These are phyloP conservation scores for Microplitis manilae DNA, from an alignment of 2,888 invertebrate genomes.

Conservation along the genomic window DNA sequence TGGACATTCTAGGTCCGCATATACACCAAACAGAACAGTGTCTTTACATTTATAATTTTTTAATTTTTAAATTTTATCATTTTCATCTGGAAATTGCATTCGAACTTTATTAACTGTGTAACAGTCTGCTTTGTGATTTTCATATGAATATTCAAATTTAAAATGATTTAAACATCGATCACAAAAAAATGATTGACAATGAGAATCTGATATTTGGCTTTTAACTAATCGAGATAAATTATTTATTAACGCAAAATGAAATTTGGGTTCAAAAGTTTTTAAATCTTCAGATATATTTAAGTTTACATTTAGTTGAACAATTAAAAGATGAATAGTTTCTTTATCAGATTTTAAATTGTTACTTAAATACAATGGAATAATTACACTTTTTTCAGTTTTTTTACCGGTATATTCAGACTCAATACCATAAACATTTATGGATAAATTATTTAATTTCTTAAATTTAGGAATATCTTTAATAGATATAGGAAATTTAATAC, in stretches of 20 bases:
- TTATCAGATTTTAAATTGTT: no score
- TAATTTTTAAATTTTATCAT: slow-evolving; percentile 5
- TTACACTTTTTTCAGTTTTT: no score
- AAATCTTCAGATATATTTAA: no score
- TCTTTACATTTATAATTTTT: slow-evolving; percentile 14
- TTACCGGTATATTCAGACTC: background rate
- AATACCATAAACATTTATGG: slow-evolving; percentile 14
- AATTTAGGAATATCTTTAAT: slow-evolving; percentile 6
- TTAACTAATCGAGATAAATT: slow-evolving; percentile 18
- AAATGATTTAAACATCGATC: slow-evolving; percentile 21
- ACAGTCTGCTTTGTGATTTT: slow-evolving; percentile 15
- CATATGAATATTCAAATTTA: background rate
- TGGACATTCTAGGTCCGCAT: background rate
- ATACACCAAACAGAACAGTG: background rate
- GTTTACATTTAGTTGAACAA: no score
- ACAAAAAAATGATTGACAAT: background rate
- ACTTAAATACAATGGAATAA: background rate
- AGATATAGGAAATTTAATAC: background rate
- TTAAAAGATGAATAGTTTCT: background rate
- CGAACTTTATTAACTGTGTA: slow-evolving; percentile 7
- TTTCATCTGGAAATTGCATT: slow-evolving; percentile 6
- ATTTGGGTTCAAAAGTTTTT: no score
- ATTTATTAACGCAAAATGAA: background rate
- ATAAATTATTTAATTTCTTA: slow-evolving; percentile 6
- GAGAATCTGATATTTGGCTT: background rate